Percentiles rank a stretch among this genome's conserved stretches.
These are phyloP conservation scores for Cetoscarus ocellatus DNA, from an alignment of 2,797 vertebrate genomes.

Conservation along the genomic window DNA sequence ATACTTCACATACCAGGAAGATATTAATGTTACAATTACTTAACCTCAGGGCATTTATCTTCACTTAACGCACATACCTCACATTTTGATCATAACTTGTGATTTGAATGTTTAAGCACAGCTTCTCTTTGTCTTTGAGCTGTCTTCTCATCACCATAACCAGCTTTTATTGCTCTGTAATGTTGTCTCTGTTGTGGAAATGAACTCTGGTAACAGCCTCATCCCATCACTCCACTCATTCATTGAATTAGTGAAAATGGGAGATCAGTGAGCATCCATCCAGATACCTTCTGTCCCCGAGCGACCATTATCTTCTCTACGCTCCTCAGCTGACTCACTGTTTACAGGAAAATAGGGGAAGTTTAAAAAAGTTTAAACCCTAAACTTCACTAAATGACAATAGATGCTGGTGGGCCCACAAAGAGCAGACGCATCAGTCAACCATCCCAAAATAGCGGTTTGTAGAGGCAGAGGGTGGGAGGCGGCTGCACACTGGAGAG, in stretches of 20 bases:
- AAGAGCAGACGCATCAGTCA: conserved; percentile 57
- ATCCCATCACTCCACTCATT: conserved; percentile 70
- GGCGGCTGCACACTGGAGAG: conserved; percentile 47
- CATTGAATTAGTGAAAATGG: conserved; percentile 75
- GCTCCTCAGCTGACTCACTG: conserved; percentile 30
- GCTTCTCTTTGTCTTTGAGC: background rate
- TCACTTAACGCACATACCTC: background rate
- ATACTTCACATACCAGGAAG: conserved; percentile 32
- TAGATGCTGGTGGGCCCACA: conserved; percentile 43
- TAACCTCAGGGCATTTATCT: background rate
- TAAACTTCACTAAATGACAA: conserved; percentile 46
- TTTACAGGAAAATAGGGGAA: background rate
- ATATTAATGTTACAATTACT: background rate
- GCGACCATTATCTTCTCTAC: conserved; percentile 23
- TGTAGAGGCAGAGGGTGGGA: conserved; percentile 74
- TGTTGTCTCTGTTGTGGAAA: conserved; percentile 48
- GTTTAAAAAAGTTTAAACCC: conserved; percentile 15
- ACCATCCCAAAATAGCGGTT: conserved; percentile 71
- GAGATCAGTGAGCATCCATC: conserved; percentile 71
- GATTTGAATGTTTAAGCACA: background rate
- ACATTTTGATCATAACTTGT: conserved; percentile 5
- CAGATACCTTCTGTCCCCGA: conserved; percentile 63
- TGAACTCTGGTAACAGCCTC: conserved; percentile 45
- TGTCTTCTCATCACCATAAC: conserved; percentile 4
- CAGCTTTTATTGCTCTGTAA: conserved; percentile 30